These are phyloP conservation scores for Seriola rivoliana DNA, from an alignment of 2,113 vertebrate genomes.

Conservation along the genomic window DNA sequence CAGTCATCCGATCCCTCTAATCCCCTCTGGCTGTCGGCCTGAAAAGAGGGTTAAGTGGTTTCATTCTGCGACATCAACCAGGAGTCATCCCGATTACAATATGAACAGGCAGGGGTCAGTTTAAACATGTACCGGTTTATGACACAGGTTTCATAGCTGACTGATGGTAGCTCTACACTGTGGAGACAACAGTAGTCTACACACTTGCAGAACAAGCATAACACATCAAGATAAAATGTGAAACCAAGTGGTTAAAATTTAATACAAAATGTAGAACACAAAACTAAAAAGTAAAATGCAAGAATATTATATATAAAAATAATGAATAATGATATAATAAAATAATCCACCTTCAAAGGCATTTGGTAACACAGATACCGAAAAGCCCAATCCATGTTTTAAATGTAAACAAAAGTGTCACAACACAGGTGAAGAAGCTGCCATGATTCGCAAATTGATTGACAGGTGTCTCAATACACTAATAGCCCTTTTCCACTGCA, in stretches of 20 bases:
- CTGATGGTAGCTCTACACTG: neutral
- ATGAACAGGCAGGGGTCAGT: slow-evolving; percentile 15
- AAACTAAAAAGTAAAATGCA: too few species aligned
- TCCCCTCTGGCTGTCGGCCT: slow-evolving; percentile 54
- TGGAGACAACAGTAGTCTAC: neutral
- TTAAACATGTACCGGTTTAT: slow-evolving; percentile 26
- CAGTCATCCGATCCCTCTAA: slow-evolving; percentile 76
- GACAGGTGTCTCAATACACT: too few species aligned
- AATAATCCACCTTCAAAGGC: too few species aligned
- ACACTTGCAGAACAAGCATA: neutral
- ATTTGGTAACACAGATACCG: too few species aligned
- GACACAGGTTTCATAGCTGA: slow-evolving; percentile 32
- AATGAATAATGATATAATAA: neutral
- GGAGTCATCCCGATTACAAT: slow-evolving; percentile 56
- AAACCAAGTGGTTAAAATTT: neutral
- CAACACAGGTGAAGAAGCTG: neutral
- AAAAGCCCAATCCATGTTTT: too few species aligned
- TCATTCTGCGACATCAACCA: slow-evolving; percentile 71
- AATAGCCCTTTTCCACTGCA: too few species aligned
- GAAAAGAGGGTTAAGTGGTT: slow-evolving; percentile 75
- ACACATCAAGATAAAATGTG: neutral
- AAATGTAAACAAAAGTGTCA: neutral
- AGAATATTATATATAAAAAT: too few species aligned
- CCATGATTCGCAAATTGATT: neutral
- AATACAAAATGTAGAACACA: too few species aligned